Conservation (phyloP, 2,888 invertebrate genomes). For the Hyppa rectilinea region DNA sequence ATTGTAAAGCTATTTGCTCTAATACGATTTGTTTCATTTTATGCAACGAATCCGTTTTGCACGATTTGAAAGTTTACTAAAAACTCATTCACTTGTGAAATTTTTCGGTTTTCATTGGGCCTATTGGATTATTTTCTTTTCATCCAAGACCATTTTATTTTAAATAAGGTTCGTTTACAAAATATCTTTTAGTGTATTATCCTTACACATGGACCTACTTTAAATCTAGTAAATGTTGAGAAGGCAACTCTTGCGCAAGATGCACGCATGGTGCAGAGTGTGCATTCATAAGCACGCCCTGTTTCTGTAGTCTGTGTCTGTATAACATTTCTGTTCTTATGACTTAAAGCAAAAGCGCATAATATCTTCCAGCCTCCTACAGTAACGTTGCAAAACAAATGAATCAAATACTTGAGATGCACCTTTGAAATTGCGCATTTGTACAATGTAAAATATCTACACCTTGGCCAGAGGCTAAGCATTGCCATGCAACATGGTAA, state of each 20-base stretch:
- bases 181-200: neutral
- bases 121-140: constrained; percentile 4
- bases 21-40: constrained; percentile 62
- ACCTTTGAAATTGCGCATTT: too few relatives aligned
- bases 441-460: neutral
- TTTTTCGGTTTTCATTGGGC: constrained; percentile 9
- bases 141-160: too few relatives aligned
- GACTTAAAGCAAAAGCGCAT: constrained; percentile 31
- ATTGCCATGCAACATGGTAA: too few relatives aligned
- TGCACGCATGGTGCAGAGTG: constrained; percentile 15
- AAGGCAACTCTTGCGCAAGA: constrained; percentile 42
- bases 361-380: neutral
- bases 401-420: neutral
- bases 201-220: constrained; percentile 4
- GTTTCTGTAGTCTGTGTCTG: constrained; percentile 5
- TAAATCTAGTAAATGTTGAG: constrained; percentile 19
- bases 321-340: constrained; percentile 3
- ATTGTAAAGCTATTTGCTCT: constrained; percentile 44
- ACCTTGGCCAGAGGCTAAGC: too few relatives aligned
- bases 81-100: constrained; percentile 42
- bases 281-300: constrained; percentile 30
- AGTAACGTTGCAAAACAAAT: constrained; percentile 12
- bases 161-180: too few relatives aligned
- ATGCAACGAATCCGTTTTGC: constrained; percentile 69
- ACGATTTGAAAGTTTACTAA: constrained; percentile 63